Evolutionary conservation across 2,888 invertebrate genomes (phyloP), one percentile per base, ranked within the genome.

Genomic region (Tetranychus truncatus): DNA sequence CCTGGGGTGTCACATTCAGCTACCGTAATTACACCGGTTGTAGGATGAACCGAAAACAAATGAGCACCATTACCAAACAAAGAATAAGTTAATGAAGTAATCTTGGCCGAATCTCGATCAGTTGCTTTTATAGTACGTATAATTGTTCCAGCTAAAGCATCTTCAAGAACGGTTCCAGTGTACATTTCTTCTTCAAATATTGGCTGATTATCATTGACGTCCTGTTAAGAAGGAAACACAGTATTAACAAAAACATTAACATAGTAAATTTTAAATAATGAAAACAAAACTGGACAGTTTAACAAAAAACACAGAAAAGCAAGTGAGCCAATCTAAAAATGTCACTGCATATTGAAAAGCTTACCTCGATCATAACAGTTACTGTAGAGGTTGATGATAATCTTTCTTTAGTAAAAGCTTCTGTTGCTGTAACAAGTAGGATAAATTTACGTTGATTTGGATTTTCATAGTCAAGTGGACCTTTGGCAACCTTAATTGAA

Each of bases 361-460:
- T 34, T 34, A 34, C 34, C 4, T 87, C 85, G 45, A 81, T 78
- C 0, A 88, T 86, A 1, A 92, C 87, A 0, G 89, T 90, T 24
- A 93, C 88, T 9, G 91, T 91, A 0, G 91, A 91, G 15, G 91
- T 91, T 0, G 92, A 92, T 0, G 89, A 89, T 1, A 92, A 85
- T 76, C 87, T 87, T 0, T 89, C 89, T 66, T 86, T 85, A 0
- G 91, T 91, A 81, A 90, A 88, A 0, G 89, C 84, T 82, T 92
- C 91, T 83, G 89, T 90, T 0, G 92, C 92, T 78, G 91, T 84
- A 81, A 89, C 91, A 82, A 92, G 85, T 73, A 93, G 87, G 79
- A 93, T 91, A 81, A 92, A 93, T 83, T 93, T 92, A 78, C 92
- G 86, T 82, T 92, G 91, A 83, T 93, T 93, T 18, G 91, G 91